Evolutionary conservation across 2,113 vertebrate species (phyloP).

Genomic region (Colinus virginianus): DNA sequence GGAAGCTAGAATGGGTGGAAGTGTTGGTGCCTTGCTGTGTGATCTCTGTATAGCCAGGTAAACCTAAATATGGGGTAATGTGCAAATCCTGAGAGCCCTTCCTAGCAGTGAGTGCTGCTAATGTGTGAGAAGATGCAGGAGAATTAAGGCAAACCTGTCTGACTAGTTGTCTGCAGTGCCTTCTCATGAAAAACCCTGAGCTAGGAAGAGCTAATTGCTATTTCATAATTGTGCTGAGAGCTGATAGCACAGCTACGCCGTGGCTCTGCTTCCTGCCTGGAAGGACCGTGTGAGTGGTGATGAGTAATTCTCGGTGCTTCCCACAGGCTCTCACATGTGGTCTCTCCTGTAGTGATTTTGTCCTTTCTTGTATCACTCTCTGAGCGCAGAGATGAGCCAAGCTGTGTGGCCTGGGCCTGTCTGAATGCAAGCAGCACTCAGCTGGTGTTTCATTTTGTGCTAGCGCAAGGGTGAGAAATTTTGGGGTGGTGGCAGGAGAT

Average conservation of each 20-base stretch:
- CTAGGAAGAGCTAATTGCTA: neutral
- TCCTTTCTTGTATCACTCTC: neutral
- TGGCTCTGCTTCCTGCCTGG: neutral
- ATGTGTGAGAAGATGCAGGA: neutral
- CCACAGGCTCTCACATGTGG: neutral
- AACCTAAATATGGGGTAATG: neutral
- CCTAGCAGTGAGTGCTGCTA: neutral
- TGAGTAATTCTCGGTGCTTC: neutral
- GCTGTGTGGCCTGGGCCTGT: neutral
- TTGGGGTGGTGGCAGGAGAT: neutral
- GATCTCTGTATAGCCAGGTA: neutral
- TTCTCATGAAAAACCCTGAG: neutral
- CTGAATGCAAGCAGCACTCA: neutral
- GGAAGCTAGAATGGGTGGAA: neutral
- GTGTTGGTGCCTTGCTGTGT: neutral
- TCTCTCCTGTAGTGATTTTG: neutral
- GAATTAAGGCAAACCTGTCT: neutral
- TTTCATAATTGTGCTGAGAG: neutral
- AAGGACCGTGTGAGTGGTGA: neutral
- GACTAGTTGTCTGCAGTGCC: neutral
- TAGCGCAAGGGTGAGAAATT: neutral
- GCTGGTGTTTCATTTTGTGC: neutral
- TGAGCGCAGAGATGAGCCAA: neutral
- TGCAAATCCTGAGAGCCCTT: neutral
- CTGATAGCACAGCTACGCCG: accelerated